Conservation (phyloP, 2,888 invertebrate genomes). For the Caenorhabditis sp. region DNA sequence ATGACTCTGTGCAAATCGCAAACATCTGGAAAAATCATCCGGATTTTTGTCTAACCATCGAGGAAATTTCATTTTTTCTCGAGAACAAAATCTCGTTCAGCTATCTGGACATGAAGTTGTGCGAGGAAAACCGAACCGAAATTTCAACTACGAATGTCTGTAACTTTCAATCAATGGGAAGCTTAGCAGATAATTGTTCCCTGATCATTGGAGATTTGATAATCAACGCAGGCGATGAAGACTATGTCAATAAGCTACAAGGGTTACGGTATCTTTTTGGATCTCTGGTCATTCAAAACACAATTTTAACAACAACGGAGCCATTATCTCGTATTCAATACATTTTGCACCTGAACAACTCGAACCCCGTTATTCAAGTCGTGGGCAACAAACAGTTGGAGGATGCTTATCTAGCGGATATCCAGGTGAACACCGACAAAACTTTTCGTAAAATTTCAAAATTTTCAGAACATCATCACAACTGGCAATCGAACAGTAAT, state of each 20-base stretch:
- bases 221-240: not conserved
- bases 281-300: not conserved
- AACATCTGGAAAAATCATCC: not conserved
- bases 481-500: too few species aligned
- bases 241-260: not conserved
- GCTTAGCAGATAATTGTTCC: not conserved
- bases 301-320: not conserved
- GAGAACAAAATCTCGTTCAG: not conserved
- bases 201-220: slow-evolving; percentile 1
- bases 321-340: too few species aligned
- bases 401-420: not conserved
- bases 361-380: not conserved
- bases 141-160: not conserved
- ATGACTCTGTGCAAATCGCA: not conserved
- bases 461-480: too few species aligned
- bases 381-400: not conserved
- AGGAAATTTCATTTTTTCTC: not conserved
- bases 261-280: not conserved
- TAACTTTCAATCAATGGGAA: not conserved
- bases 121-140: not conserved
- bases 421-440: too few species aligned
- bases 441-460: too few species aligned
- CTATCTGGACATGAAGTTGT: not conserved
- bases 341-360: not conserved
- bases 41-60: not conserved